A percentile compares a stretch with the other conserved stretches of the same genome.
Conservation (phyloP, 2,113 vertebrate genomes). For the Trogon melanurus region DNA sequence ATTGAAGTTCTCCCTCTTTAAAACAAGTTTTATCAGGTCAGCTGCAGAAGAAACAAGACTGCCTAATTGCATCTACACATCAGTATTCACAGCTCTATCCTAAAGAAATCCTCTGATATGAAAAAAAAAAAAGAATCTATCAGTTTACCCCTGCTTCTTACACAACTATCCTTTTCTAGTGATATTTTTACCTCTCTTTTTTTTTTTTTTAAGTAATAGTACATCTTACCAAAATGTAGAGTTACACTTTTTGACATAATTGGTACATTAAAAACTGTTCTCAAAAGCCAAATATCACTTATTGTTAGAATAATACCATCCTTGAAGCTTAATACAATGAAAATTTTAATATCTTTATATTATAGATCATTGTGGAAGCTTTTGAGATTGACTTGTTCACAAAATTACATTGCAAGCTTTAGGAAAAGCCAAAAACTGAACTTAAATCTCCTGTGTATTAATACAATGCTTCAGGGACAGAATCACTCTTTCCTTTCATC, state of each 20-base stretch:
- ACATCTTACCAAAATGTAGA: neutral
- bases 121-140: neutral
- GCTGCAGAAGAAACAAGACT: neutral
- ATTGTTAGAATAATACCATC: neutral
- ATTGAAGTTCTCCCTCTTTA: neutral
- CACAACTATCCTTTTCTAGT: neutral
- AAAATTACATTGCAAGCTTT: neutral
- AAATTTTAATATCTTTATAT: neutral
- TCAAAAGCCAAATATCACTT: neutral
- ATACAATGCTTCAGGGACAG: neutral
- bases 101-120: neutral
- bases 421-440: neutral
- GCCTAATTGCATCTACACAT: neutral
- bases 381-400: neutral
- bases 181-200: rapidly evolving
- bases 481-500: neutral
- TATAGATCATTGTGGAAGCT: neutral
- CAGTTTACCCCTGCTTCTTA: neutral
- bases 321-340: neutral
- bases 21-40: neutral
- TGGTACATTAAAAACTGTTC: neutral
- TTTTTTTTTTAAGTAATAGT: neutral
- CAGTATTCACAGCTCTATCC: neutral
- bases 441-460: neutral
- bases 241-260: neutral